These are phyloP conservation scores for Hyperoodon ampullatus DNA, from an alignment of 2,113 vertebrate species.

Conservation along the genomic window DNA sequence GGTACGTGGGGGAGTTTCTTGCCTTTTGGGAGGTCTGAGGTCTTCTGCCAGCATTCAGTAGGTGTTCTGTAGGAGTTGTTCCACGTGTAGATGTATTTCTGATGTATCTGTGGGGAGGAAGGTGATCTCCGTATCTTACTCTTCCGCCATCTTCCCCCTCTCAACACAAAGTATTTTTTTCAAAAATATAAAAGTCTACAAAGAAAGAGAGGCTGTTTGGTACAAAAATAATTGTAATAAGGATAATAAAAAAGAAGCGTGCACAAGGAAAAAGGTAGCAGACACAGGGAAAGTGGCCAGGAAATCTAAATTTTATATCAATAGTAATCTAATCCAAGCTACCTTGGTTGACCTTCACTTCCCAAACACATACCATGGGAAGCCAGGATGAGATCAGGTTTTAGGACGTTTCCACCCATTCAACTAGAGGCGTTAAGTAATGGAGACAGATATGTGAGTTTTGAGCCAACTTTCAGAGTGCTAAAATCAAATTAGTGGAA, in stretches of 20 bases:
- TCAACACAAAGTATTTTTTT: not conserved
- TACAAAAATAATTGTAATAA: not conserved
- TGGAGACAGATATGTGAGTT: not conserved
- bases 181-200: not conserved
- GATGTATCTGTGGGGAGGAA: too few relatives aligned
- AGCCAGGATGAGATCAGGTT: not conserved
- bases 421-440: not conserved
- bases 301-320: not conserved
- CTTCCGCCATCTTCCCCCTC: too few relatives aligned
- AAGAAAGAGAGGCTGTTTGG: not conserved
- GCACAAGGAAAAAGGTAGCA: not conserved
- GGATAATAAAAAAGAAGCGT: not conserved
- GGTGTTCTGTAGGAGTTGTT: too few relatives aligned
- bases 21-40: too few relatives aligned
- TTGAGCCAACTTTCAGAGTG: not conserved
- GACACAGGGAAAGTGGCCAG: not conserved
- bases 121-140: too few relatives aligned
- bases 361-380: not conserved
- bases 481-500: not conserved
- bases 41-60: too few relatives aligned
- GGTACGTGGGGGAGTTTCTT: too few relatives aligned
- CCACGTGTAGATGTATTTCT: too few relatives aligned
- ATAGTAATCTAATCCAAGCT: not conserved
- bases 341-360: not conserved
- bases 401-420: not conserved